phyloP scores from a whole-genome alignment of 2,797 vertebrate species.

The Falco novaeseelandiae region DNA sequence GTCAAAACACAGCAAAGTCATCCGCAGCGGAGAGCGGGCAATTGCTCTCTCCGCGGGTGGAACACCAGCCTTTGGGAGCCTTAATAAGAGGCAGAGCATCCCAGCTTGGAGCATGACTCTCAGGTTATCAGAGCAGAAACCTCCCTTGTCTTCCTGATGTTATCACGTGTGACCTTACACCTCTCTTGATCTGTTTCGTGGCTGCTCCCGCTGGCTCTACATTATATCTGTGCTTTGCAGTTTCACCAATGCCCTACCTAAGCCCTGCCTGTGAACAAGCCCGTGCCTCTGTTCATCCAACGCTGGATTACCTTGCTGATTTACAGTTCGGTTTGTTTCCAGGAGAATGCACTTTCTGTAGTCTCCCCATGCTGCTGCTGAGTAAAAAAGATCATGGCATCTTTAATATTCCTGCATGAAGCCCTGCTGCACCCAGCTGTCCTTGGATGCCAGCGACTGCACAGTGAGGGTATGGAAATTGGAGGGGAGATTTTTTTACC shows the following conservation, averaged over 20 bases:
- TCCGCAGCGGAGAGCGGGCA: fast-evolving
- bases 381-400: neutral
- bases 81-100: neutral
- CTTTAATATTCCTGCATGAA: neutral
- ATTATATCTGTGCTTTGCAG: neutral
- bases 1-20: fast-evolving
- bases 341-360: neutral
- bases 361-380: neutral
- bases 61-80: neutral
- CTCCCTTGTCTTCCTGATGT: neutral
- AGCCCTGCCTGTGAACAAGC: neutral
- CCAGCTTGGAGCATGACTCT: neutral
- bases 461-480: neutral
- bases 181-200: neutral
- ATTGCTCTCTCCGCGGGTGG: neutral
- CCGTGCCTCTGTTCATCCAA: neutral
- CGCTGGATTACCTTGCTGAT: neutral
- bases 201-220: neutral
- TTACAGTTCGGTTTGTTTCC: neutral
- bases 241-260: neutral
- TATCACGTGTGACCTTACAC: neutral
- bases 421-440: neutral
- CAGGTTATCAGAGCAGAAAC: slow-evolving; percentile 1
- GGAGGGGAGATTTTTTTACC: neutral
- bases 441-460: neutral